Evolutionary conservation across 2,888 invertebrate species (phyloP).

Genomic region (Platycnemis pennipes): DNA sequence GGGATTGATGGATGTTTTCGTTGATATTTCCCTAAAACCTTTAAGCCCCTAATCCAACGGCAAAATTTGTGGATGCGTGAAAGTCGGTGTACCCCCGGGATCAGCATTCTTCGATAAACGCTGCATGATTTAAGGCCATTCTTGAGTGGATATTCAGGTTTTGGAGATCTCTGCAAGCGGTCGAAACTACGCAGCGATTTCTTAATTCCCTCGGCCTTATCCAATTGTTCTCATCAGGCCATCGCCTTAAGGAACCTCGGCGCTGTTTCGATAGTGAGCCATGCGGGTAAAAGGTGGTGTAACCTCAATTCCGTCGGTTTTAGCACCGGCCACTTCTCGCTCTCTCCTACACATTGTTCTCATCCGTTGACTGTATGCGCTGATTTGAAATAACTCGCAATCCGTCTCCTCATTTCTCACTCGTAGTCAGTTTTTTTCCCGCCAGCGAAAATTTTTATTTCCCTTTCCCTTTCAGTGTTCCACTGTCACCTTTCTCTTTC

Average conservation of each 20-base stretch:
- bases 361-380: background rate
- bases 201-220: background rate
- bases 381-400: background rate
- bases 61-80: background rate
- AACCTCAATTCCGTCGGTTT: background rate
- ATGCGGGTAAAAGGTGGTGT: background rate
- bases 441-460: background rate
- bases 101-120: background rate
- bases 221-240: background rate
- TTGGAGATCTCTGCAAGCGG: background rate
- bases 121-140: background rate
- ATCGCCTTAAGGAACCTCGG: background rate
- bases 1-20: conserved; percentile 17
- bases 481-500: background rate
- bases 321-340: no score
- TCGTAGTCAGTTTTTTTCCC: background rate
- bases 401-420: background rate
- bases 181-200: background rate
- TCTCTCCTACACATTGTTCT: no score
- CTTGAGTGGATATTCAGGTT: background rate
- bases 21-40: background rate
- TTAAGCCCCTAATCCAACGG: background rate
- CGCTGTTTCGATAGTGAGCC: background rate
- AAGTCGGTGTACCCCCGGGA: background rate
- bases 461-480: background rate